A percentile compares a stretch with the other conserved stretches of the same genome.
Evolutionary conservation across 2,888 invertebrate genomes (phyloP).

Genomic region (Calameuta pallipes): DNA sequence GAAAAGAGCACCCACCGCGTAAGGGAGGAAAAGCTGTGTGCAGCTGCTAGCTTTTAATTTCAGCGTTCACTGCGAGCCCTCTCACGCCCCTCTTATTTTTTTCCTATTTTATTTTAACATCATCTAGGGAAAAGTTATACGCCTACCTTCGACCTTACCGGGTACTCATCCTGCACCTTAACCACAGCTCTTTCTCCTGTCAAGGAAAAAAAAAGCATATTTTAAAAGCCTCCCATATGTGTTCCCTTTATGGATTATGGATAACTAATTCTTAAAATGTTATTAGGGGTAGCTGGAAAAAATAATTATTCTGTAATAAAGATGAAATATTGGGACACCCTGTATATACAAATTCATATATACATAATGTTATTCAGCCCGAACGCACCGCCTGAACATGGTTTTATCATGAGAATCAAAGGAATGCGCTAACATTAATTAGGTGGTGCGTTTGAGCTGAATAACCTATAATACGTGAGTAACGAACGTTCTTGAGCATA

Average conservation of each 20-base stretch:
- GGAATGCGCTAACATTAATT: no score
- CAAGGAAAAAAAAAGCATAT: background rate
- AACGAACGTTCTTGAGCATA: background rate
- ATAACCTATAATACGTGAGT: background rate
- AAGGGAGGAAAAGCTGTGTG: conserved; percentile 9
- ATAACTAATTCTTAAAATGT: background rate
- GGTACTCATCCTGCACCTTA: conserved; percentile 13
- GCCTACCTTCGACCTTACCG: conserved; percentile 17
- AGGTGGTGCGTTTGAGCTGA: no score
- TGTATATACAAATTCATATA: background rate
- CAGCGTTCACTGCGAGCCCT: conserved; percentile 19
- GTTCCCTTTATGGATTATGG: background rate
- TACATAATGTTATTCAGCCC: background rate
- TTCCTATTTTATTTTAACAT: conserved; percentile 32
- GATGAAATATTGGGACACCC: background rate
- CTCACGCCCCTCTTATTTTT: conserved; percentile 11
- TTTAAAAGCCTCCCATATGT: background rate
- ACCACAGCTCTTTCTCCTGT: background rate
- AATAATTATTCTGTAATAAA: background rate
- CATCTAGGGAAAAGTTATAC: conserved; percentile 36
- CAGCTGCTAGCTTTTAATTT: conserved; percentile 47
- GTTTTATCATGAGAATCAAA: no score
- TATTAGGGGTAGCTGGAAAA: background rate
- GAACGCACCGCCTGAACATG: background rate
- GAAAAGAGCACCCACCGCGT: conserved; percentile 2